These are phyloP conservation scores for Kuschelorhynchus macadamiae DNA, from an alignment of 2,888 invertebrate genomes.

Conservation along the genomic window DNA sequence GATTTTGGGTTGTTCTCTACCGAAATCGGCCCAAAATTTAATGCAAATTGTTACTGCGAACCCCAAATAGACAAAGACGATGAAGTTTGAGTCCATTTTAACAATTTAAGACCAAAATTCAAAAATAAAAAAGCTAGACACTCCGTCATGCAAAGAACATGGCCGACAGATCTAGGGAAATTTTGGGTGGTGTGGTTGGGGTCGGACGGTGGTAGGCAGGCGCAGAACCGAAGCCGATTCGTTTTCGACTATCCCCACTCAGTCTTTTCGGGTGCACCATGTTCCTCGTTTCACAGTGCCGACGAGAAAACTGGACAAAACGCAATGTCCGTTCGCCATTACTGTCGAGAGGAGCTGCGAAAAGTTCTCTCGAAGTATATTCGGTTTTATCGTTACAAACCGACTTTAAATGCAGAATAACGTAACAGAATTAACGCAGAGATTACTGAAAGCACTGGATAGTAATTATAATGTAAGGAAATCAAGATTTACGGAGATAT, in stretches of 20 bases:
- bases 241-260: constrained; percentile 67
- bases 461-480: constrained; percentile 97
- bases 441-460: constrained; percentile 97
- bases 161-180: constrained; percentile 41
- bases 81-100: constrained; percentile 6
- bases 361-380: constrained; percentile 68
- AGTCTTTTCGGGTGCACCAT: constrained; percentile 69
- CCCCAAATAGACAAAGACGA: background rate
- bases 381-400: constrained; percentile 69
- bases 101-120: constrained; percentile 6
- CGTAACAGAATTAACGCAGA: constrained; percentile 93
- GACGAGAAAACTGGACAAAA: constrained; percentile 68
- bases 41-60: constrained; percentile 1
- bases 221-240: constrained; percentile 64
- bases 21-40: constrained; percentile 24
- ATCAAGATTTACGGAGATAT: constrained; percentile 57
- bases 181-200: constrained; percentile 36
- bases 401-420: constrained; percentile 84
- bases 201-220: constrained; percentile 56
- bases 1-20: constrained; percentile 8
- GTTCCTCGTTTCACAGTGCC: constrained; percentile 69
- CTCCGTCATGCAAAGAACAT: constrained; percentile 22
- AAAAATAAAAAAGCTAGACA: constrained; percentile 16
- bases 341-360: constrained; percentile 68
- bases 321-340: constrained; percentile 71